These are phyloP conservation scores for Ia io DNA, from an alignment of 2,113 vertebrate species.

Conservation along the genomic window DNA sequence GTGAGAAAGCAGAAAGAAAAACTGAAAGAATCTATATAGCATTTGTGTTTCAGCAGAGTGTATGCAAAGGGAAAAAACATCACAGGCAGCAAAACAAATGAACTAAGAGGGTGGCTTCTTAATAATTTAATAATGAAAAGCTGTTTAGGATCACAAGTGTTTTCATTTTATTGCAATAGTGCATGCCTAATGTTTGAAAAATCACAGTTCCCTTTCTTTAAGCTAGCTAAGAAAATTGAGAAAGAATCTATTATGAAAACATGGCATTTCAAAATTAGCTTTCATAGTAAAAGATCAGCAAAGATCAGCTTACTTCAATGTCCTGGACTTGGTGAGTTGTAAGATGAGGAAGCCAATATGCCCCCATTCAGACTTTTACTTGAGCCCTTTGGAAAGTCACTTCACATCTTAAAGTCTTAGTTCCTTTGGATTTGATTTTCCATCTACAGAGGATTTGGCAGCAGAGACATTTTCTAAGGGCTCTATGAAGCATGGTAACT, in stretches of 20 bases:
- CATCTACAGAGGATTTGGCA: neutral
- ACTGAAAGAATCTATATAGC: neutral
- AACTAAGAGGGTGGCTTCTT: slow-evolving; percentile 4
- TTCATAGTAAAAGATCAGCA: slow-evolving; percentile 42
- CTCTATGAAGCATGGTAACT: neutral
- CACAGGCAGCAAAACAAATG: neutral
- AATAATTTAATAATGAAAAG: slow-evolving; percentile 41
- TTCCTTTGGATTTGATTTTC: slow-evolving; percentile 16
- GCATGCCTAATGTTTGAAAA: slow-evolving; percentile 47
- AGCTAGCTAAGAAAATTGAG: slow-evolving; percentile 36
- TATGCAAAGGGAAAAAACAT: neutral
- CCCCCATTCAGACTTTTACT: neutral
- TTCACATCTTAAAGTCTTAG: neutral
- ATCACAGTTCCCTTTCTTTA: slow-evolving; percentile 44
- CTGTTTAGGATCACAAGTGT: slow-evolving; percentile 26
- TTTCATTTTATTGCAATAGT: slow-evolving; percentile 51
- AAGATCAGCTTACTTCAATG: neutral
- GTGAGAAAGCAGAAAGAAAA: neutral
- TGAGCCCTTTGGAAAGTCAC: neutral
- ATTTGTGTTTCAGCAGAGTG: neutral
- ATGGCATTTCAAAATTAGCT: slow-evolving; percentile 49
- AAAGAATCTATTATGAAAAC: slow-evolving; percentile 52
- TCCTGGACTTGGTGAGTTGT: neutral
- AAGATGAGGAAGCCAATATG: neutral
- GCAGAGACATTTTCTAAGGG: neutral